These are phyloP conservation scores for Rallus limicola DNA, from an alignment of 2,113 vertebrate genomes.

Conservation along the genomic window DNA sequence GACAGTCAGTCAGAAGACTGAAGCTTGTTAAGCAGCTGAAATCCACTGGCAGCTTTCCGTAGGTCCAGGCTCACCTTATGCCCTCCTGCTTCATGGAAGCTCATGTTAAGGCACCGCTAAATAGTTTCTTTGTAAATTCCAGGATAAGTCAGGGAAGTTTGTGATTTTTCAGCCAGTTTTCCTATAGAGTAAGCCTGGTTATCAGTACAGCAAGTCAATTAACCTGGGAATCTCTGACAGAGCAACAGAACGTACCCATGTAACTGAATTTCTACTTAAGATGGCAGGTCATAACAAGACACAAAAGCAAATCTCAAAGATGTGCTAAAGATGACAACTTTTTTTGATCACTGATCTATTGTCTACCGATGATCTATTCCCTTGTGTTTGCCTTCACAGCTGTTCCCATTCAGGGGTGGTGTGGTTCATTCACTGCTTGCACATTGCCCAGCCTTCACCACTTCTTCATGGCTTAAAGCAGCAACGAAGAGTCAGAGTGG, in stretches of 20 bases:
- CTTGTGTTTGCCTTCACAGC: not conserved
- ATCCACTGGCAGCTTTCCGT: not conserved
- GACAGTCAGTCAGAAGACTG: not conserved
- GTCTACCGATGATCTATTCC: not conserved
- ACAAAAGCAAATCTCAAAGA: not conserved
- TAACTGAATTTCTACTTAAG: not conserved
- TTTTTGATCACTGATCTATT: not conserved
- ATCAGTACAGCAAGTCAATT: not conserved
- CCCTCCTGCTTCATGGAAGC: not conserved
- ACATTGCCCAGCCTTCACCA: not conserved
- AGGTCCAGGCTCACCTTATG: not conserved
- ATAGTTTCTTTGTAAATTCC: not conserved
- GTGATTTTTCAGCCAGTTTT: not conserved
- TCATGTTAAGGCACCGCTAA: not conserved
- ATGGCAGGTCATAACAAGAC: not conserved
- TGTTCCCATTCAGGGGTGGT: fast-evolving
- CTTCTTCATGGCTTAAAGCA: not conserved
- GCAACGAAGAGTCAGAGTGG: fast-evolving
- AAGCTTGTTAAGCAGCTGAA: conserved; percentile 2
- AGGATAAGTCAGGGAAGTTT: not conserved
- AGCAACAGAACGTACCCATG: not conserved
- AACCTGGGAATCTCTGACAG: not conserved
- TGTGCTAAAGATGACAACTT: not conserved
- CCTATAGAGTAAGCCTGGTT: not conserved
- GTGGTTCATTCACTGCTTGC: not conserved